These are phyloP conservation scores for Osmerus mordax DNA, from an alignment of 2,113 vertebrate genomes.

Conservation along the genomic window DNA sequence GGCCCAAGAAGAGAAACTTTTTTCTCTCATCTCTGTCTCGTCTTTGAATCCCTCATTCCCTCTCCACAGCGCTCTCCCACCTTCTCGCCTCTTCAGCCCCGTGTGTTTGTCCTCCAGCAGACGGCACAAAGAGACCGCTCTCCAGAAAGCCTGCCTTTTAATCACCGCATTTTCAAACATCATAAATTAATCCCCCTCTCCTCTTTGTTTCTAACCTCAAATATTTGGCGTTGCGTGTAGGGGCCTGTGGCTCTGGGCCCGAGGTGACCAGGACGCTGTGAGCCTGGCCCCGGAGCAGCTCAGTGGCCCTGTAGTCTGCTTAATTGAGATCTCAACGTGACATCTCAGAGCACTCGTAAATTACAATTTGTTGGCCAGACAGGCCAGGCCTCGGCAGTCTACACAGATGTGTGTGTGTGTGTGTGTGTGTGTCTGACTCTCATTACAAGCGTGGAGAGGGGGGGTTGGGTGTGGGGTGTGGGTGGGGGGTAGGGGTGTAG, in stretches of 20 bases:
- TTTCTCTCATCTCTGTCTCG: slow-evolving; percentile 44
- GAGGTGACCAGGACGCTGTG: slow-evolving; percentile 42
- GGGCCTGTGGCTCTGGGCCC: slow-evolving; percentile 39
- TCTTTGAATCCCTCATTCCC: slow-evolving; percentile 43
- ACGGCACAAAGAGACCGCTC: slow-evolving; percentile 29
- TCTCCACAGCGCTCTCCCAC: slow-evolving; percentile 18
- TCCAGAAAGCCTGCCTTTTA: slow-evolving; percentile 50
- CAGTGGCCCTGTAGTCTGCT: slow-evolving; percentile 53
- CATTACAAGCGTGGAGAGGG: background rate
- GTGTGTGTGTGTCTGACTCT: background rate
- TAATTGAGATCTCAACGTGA: slow-evolving; percentile 77
- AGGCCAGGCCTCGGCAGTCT: slow-evolving; percentile 50
- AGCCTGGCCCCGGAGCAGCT: slow-evolving; percentile 51
- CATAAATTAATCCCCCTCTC: slow-evolving; percentile 67
- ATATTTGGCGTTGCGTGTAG: slow-evolving; percentile 69
- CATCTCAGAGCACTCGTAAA: slow-evolving; percentile 70
- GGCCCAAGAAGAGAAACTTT: slow-evolving; percentile 65
- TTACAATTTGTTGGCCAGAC: slow-evolving; percentile 72
- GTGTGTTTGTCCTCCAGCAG: slow-evolving; percentile 9
- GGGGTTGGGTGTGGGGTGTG: background rate
- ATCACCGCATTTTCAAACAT: slow-evolving; percentile 68
- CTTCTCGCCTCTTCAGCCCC: slow-evolving; percentile 10
- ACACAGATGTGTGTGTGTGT: slow-evolving; percentile 44
- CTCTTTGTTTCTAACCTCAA: too few species aligned
- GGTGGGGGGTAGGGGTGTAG: background rate